Conservation (phyloP, 2,113 vertebrate species). For the Otis tarda region DNA sequence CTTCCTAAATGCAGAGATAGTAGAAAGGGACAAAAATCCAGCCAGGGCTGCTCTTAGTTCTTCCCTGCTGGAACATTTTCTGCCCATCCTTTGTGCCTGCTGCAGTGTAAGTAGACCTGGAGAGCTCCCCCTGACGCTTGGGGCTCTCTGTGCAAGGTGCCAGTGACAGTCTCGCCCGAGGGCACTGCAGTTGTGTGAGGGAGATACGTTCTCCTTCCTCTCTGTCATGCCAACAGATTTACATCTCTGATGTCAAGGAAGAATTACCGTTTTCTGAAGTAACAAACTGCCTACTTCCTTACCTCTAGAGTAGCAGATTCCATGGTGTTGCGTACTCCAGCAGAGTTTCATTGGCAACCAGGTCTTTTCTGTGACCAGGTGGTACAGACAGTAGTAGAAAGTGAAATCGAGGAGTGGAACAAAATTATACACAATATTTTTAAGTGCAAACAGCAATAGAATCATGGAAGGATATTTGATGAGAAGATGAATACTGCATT, state of each 20-base stretch:
- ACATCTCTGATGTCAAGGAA: not conserved
- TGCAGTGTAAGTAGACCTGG: not conserved
- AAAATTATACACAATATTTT: not conserved
- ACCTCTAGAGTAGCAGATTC: not conserved
- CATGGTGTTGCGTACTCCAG: not conserved
- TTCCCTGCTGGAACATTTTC: not conserved
- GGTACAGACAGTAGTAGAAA: not conserved
- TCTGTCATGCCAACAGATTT: not conserved
- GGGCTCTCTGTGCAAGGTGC: not conserved
- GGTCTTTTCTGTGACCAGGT: not conserved
- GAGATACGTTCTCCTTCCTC: not conserved
- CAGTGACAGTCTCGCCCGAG: not conserved
- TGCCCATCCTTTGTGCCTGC: not conserved
- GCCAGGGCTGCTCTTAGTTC: not conserved
- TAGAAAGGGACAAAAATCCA: not conserved
- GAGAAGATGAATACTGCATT: not conserved
- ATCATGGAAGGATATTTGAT: not conserved
- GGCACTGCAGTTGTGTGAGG: accelerated
- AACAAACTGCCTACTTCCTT: not conserved
- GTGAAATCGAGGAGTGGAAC: not conserved
- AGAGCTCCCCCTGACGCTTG: not conserved
- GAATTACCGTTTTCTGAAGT: not conserved
- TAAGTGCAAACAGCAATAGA: not conserved
- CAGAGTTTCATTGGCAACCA: not conserved
- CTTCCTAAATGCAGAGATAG: not conserved